Base-by-base conservation (phyloP, 2,888 invertebrate genomes). In the Pilophorus perplexus region DNA sequence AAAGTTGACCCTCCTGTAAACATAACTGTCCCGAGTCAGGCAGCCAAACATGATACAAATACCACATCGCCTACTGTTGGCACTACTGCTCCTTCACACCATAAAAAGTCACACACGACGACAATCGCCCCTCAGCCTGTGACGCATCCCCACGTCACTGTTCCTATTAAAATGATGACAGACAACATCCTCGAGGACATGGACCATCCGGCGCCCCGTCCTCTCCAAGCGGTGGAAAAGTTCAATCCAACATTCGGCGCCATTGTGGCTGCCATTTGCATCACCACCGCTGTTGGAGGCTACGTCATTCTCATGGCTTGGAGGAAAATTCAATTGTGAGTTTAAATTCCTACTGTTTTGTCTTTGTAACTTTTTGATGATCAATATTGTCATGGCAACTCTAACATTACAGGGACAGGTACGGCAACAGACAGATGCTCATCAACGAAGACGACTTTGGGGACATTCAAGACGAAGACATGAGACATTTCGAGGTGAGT, bases 361-460 rank as follows among this genome's bases (percentile, higher is more conserved):
- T n/a, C n/a, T n/a, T n/a, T n/a, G n/a, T n/a, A n/a, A n/a, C n/a
- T n/a, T n/a, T n/a, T n/a, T n/a, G n/a, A n/a, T n/a, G n/a, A n/a
- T n/a, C n/a, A n/a, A n/a, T n/a, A n/a, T n/a, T n/a, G 6, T 33
- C 33, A 33, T 33, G n/a, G n/a, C 33, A 33, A 12, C 12, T 33
- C 33, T 12, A 33, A 33, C 54, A 28, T 62, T 68, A 18, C 62
- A 71, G 71, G 60, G 65, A 62, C 22, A 50, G 60, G 33, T 71
- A 69, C 67, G 66, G 66, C 1, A 69, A 69, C 28, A 22, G 71
- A 52, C 69, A 69, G 48, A 68, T 69, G 54, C 65, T 71, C 55
- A 52, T 71, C 22, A 71, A 69, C 50, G 71, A 71, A 48, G 71
- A 71, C 18, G 71, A 71, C 44, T 62, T 71, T 22, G 71, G 68